A percentile compares a stretch with the other conserved stretches of the same genome.
Conservation (phyloP, 1,140 invertebrate species). For the Uloborus diversus region DNA sequence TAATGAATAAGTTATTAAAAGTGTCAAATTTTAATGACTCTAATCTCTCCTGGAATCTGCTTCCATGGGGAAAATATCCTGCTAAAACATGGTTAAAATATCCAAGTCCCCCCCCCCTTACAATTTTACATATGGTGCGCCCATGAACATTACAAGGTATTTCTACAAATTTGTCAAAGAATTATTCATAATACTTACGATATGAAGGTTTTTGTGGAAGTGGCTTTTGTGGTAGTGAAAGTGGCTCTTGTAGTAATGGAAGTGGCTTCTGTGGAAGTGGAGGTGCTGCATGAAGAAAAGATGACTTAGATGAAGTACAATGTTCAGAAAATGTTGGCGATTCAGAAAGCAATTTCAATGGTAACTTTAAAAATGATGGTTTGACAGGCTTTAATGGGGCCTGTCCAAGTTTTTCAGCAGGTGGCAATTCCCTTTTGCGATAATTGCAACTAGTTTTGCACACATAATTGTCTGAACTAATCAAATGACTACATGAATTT, state of each 20-base stretch:
- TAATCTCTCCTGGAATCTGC: too few relatives aligned
- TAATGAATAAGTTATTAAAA: too few relatives aligned
- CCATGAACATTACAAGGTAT: too few relatives aligned
- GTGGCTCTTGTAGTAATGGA: too few relatives aligned
- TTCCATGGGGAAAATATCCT: too few relatives aligned
- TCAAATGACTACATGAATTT: background rate
- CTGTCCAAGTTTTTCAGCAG: constrained; percentile 27
- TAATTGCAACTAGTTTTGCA: constrained; percentile 35
- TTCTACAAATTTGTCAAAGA: too few relatives aligned
- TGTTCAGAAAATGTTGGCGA: too few relatives aligned
- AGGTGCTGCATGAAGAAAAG: background rate
- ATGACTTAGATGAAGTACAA: too few relatives aligned
- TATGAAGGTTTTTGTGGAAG: constrained; percentile 27
- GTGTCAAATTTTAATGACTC: too few relatives aligned
- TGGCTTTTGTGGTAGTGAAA: background rate
- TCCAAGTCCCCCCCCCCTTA: too few relatives aligned
- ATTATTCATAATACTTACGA: constrained; percentile 27
- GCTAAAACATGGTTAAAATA: too few relatives aligned
- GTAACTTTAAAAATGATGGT: constrained; percentile 1
- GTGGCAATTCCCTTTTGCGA: constrained; percentile 25
- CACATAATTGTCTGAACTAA: constrained; percentile 48
- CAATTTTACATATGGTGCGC: too few relatives aligned
- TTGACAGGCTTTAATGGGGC: constrained; percentile 31
- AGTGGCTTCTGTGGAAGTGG: background rate
- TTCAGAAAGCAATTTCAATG: constrained; percentile 1